A percentile compares a stretch with the other conserved stretches of the same genome.
Conservation (phyloP, 2,888 invertebrate species). For the Chrysolina oricalcia region DNA sequence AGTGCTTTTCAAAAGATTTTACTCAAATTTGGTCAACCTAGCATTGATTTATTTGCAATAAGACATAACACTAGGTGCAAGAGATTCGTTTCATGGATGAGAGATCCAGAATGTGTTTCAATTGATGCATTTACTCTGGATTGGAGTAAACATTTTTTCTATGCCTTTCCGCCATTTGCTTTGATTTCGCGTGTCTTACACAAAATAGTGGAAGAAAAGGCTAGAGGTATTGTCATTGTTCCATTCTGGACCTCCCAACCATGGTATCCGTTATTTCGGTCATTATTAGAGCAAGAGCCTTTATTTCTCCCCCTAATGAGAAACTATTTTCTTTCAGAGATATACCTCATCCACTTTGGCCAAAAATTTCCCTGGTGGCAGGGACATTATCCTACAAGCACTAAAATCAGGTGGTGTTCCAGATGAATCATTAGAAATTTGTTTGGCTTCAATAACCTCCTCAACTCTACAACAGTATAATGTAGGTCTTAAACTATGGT, state of each 20-base stretch:
- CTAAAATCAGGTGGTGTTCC: not conserved
- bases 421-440: slow-evolving; percentile 1
- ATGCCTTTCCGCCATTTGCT: slow-evolving; percentile 40
- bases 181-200: slow-evolving; percentile 19
- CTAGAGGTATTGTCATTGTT: slow-evolving; percentile 29
- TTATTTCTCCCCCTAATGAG: not conserved
- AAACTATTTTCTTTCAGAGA: slow-evolving; percentile 7
- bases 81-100: slow-evolving; percentile 36
- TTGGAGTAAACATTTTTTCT: slow-evolving; percentile 11
- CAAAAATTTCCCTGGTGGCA: slow-evolving; percentile 17
- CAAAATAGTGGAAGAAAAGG: slow-evolving; percentile 34
- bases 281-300: not conserved
- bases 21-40: not conserved
- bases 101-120: slow-evolving; percentile 27
- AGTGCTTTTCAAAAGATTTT: not conserved
- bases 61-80: slow-evolving; percentile 36
- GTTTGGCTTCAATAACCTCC: not conserved
- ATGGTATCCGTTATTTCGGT: not conserved
- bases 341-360: slow-evolving; percentile 2
- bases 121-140: not conserved
- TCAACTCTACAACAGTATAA: slow-evolving; percentile 7
- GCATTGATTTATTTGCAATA: slow-evolving; percentile 41
- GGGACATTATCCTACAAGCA: slow-evolving; percentile 1
- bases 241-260: not conserved
- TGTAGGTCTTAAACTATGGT: slow-evolving; percentile 16